phyloP scores from a whole-genome alignment of 2,888 invertebrate genomes.

The Limnephilus rhombicus region DNA sequence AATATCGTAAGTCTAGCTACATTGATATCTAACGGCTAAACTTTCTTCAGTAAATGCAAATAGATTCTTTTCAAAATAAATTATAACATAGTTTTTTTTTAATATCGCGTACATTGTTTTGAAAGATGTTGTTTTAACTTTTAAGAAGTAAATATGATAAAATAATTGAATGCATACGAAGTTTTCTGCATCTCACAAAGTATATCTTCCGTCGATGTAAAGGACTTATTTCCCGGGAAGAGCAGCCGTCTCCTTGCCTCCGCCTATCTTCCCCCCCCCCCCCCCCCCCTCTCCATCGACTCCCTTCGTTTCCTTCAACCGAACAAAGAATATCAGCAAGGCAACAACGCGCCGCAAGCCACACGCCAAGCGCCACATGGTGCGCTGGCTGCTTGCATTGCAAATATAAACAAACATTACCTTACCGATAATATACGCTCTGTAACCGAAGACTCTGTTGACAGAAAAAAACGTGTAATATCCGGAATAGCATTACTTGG shows the following conservation, averaged over 20 bases:
- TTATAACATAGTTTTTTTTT: neutral
- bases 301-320: neutral
- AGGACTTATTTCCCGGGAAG: neutral
- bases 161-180: neutral
- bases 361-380: neutral
- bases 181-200: neutral
- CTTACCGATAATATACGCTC: conserved; percentile 2
- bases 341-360: neutral
- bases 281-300: neutral
- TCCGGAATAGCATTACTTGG: conserved; percentile 54
- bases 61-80: neutral
- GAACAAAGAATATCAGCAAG: neutral
- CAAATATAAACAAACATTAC: conserved; percentile 11
- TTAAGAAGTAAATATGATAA: neutral
- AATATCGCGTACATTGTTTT: neutral
- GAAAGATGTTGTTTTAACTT: neutral
- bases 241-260: neutral
- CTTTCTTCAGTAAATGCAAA: neutral
- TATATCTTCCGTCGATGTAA: neutral
- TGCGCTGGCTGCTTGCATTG: neutral
- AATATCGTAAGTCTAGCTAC: conserved; percentile 14
- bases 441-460: conserved; percentile 16
- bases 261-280: neutral
- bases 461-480: neutral
- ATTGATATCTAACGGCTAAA: conserved; percentile 33